phyloP scores from a whole-genome alignment of 37 sponge, comb jelly and placozoan species.

The Aplysina aerophoba region DNA sequence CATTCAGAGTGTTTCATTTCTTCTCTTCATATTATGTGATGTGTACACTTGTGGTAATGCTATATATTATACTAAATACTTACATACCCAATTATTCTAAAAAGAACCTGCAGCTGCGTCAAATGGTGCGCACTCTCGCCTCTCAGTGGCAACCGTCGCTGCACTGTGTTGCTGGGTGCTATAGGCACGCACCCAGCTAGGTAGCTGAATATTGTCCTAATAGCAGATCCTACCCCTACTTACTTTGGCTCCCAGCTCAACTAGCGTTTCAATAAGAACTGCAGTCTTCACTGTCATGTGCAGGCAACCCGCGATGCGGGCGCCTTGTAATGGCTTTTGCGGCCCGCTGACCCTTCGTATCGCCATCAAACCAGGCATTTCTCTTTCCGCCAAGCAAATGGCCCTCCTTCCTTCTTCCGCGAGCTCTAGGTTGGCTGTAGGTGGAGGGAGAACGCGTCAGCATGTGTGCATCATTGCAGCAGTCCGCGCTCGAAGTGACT shows the following conservation, averaged over 20 bases:
- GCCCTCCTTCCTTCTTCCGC: conserved; percentile 97
- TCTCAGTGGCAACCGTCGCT: too few species aligned
- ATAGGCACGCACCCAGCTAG: neutral
- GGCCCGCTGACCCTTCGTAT: conserved; percentile 38
- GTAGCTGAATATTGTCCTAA: neutral
- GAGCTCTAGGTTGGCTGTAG: conserved; percentile 85
- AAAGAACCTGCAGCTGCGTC: too few species aligned
- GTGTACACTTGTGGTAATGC: too few species aligned
- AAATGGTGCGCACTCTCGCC: neutral
- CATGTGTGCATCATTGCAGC: neutral
- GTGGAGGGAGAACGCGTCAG: neutral
- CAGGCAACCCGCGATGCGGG: conserved; percentile 69
- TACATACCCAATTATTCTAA: too few species aligned
- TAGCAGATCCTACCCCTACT: neutral
- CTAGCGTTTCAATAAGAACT: conserved; percentile 65
- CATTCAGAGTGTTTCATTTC: too few species aligned
- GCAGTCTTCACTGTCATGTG: conserved; percentile 74
- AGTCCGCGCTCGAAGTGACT: neutral
- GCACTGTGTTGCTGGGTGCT: too few species aligned
- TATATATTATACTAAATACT: too few species aligned
- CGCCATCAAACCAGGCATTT: conserved; percentile 96
- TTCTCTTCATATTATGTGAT: too few species aligned
- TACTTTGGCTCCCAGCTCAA: conserved; percentile 62
- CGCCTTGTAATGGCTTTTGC: conserved; percentile 56
- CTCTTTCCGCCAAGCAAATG: conserved; percentile 86